Conservation (phyloP, 2,113 vertebrate species). For the Paraplagusia blochii region DNA sequence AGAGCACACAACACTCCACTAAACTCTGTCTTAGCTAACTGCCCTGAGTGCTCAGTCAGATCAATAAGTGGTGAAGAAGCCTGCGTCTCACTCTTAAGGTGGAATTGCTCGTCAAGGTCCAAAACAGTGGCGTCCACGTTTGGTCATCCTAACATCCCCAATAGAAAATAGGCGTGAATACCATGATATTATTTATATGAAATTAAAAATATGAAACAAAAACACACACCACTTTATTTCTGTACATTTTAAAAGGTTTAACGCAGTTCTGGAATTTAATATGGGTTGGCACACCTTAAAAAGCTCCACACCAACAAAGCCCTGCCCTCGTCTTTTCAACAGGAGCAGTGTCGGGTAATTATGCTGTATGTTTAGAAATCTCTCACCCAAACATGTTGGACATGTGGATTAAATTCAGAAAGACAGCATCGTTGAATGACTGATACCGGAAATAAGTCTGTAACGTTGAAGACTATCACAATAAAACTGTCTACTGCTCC, state of each 20-base stretch:
- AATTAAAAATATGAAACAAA: too few species aligned
- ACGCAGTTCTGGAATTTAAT: slow-evolving; percentile 3
- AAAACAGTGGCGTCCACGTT: slow-evolving; percentile 5
- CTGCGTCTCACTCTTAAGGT: slow-evolving; percentile 66
- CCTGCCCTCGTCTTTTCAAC: slow-evolving; percentile 68
- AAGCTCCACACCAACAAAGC: slow-evolving; percentile 59
- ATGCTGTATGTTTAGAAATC: slow-evolving; percentile 33
- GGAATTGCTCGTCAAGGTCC: slow-evolving; percentile 32
- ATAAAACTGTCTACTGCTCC: slow-evolving; percentile 18
- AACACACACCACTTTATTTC: too few species aligned
- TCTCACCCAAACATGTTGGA: too few species aligned
- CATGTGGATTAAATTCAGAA: too few species aligned
- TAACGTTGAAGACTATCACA: not conserved
- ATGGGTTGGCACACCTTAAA: slow-evolving; percentile 63
- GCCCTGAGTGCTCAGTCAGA: slow-evolving; percentile 66
- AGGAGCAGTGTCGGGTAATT: slow-evolving; percentile 53
- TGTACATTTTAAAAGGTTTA: not conserved
- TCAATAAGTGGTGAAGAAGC: slow-evolving; percentile 70
- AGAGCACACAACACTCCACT: slow-evolving; percentile 31
- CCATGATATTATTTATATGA: not conserved
- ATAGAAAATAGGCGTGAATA: not conserved
- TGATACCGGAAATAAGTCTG: too few species aligned
- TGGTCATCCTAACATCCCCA: not conserved
- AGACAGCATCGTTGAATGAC: too few species aligned
- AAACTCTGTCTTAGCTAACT: slow-evolving; percentile 54